A percentile compares a stretch with the other conserved stretches of the same genome.
Conservation (phyloP, 92 coral and sea anemone species). For the Phenganax subtilis region DNA sequence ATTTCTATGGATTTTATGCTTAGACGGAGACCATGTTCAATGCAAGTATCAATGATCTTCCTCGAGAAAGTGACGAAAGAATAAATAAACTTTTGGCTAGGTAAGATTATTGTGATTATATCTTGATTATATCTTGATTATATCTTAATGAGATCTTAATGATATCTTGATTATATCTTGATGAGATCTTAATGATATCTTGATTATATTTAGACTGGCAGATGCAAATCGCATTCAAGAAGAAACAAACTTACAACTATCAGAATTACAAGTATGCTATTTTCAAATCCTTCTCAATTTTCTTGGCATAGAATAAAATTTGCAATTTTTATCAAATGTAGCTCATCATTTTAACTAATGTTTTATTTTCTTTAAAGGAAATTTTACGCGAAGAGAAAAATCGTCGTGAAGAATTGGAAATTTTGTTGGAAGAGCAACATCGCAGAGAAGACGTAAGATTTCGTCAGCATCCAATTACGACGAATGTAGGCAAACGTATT, state of each 20-base stretch:
- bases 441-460: constrained; percentile 20
- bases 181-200: neutral
- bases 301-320: neutral
- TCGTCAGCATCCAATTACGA: too few species aligned
- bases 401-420: constrained; percentile 33
- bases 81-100: constrained; percentile 19
- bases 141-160: neutral
- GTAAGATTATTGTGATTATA: constrained; percentile 1
- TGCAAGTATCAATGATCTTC: constrained; percentile 13
- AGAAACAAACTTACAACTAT: constrained; percentile 23
- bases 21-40: constrained; percentile 29
- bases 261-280: constrained; percentile 23
- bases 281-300: neutral
- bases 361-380: constrained; percentile 13
- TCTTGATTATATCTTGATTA: neutral
- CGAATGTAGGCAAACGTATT: neutral
- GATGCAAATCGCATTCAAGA: constrained; percentile 26
- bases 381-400: constrained; percentile 25
- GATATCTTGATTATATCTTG: neutral
- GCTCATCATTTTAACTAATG: neutral
- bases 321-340: neutral
- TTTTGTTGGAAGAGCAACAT: constrained; percentile 29
- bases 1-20: neutral
- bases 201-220: constrained; percentile 29
- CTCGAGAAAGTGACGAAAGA: constrained; percentile 4